Evolutionary conservation across 2,888 invertebrate species (phyloP).

Genomic region (Scaeva pyrastri): DNA sequence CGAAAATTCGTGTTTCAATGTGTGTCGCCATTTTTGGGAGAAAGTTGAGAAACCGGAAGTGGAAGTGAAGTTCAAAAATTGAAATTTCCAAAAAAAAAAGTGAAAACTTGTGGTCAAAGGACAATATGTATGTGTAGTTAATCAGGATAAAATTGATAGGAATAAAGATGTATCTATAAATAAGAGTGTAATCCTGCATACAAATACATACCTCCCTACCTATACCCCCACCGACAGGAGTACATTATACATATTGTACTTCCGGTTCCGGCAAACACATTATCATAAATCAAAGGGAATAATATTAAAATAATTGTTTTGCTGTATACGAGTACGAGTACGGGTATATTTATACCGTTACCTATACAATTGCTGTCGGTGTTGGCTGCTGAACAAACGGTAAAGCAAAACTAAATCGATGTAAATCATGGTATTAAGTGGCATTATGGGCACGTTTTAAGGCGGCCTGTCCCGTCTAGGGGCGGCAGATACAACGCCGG

Average conservation of each 20-base stretch:
- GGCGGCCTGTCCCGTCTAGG: no score
- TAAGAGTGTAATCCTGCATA: constrained; percentile 41
- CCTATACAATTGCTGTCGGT: constrained; percentile 9
- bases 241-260: constrained; percentile 11
- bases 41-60: constrained; percentile 31
- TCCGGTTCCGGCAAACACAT: constrained; percentile 42
- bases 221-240: constrained; percentile 11
- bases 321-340: constrained; percentile 14
- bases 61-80: constrained; percentile 9
- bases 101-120: constrained; percentile 45
- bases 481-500: no score
- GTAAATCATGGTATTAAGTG: constrained; percentile 71
- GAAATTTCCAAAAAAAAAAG: background rate
- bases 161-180: constrained; percentile 3
- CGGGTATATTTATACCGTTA: no score
- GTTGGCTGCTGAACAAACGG: constrained; percentile 19
- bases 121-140: constrained; percentile 47
- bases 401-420: constrained; percentile 59
- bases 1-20: constrained; percentile 29
- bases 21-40: background rate
- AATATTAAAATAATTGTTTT: constrained; percentile 46
- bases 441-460: constrained; percentile 42
- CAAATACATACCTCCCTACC: no score
- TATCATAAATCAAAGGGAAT: constrained; percentile 70
- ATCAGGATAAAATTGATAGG: constrained; percentile 28